Conservation (phyloP, 2,888 invertebrate genomes). For the Oscheius myriophilus region DNA sequence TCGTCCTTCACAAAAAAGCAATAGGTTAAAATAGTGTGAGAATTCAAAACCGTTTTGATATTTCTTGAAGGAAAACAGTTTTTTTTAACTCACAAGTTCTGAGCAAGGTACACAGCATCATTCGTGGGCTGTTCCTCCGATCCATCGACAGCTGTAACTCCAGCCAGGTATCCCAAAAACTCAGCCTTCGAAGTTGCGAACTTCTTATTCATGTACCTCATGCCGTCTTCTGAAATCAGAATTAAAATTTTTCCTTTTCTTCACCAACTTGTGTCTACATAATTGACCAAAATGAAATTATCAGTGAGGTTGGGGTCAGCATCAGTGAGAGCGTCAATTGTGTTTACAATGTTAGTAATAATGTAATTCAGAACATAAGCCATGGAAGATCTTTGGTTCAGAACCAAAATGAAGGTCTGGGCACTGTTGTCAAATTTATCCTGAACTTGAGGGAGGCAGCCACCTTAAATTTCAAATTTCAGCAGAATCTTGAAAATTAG, state of each 20-base stretch:
- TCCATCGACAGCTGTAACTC: constrained; percentile 12
- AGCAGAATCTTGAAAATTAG: too few species aligned
- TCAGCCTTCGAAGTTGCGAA: neutral
- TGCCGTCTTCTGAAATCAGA: neutral
- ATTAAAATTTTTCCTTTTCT: too few species aligned
- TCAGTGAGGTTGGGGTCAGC: neutral
- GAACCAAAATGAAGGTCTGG: constrained; percentile 18
- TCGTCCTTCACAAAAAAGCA: too few species aligned
- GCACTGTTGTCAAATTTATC: constrained; percentile 20
- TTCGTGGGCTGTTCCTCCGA: neutral
- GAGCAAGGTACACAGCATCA: constrained; percentile 5
- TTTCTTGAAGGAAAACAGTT: too few species aligned
- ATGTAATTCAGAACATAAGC: constrained; percentile 20
- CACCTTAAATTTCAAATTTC: constrained; percentile 7
- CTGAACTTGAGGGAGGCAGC: constrained; percentile 12
- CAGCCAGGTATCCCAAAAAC: constrained; percentile 20
- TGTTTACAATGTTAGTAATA: neutral
- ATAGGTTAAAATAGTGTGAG: too few species aligned
- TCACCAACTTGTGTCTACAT: constrained; percentile 4
- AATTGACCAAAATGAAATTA: constrained; percentile 16
- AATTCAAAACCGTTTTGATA: too few species aligned
- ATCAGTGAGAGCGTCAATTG: neutral
- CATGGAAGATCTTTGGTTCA: constrained; percentile 19
- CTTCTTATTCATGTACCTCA: constrained; percentile 19
- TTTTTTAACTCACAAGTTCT: constrained; percentile 22